phyloP scores from a whole-genome alignment of 2,888 invertebrate genomes.

The Hirtodrosophila trivittata region DNA sequence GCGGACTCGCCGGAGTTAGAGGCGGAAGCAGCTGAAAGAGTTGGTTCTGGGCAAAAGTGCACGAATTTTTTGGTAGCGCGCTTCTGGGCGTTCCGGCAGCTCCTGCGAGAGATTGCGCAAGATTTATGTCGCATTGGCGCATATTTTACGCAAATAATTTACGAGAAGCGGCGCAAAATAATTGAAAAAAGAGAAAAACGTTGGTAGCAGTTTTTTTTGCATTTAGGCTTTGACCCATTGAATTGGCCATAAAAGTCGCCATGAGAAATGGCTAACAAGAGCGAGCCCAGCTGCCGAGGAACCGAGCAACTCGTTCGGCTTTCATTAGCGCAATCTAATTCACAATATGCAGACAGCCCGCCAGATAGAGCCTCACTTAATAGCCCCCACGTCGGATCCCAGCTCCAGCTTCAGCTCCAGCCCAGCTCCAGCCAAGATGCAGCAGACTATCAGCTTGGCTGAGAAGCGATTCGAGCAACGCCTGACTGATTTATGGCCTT shows the following conservation, averaged over 20 bases:
- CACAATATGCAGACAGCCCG: constrained; percentile 28
- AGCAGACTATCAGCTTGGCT: constrained; percentile 23
- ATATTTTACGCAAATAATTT: constrained; percentile 82
- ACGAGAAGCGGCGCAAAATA: constrained; percentile 72
- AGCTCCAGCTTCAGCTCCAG: constrained; percentile 1
- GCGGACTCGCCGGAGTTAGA: neutral
- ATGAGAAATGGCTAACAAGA: constrained; percentile 65
- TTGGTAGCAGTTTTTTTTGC: constrained; percentile 21
- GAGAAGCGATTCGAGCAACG: constrained; percentile 19
- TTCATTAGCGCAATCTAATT: constrained; percentile 75
- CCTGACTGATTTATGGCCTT: constrained; percentile 70
- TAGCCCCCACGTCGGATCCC: constrained; percentile 36
- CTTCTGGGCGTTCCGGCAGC: constrained; percentile 53
- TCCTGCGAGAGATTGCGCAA: constrained; percentile 78
- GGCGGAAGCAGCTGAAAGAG: constrained; percentile 31
- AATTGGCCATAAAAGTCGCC: constrained; percentile 73
- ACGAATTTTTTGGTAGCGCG: constrained; percentile 37
- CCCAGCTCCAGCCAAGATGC: constrained; percentile 10
- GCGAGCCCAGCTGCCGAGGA: neutral
- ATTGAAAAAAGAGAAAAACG: constrained; percentile 70
- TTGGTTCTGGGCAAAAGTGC: too few relatives aligned
- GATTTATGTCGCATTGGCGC: constrained; percentile 80
- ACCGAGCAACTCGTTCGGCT: constrained; percentile 24
- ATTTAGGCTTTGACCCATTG: constrained; percentile 35
- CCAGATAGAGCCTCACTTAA: constrained; percentile 30